Evolutionary conservation across 30 jellyfish, hydroid and myxozoan species (phyloP), one percentile per base, ranked within the genome.

Genomic region (Cassiopea xamachana): DNA sequence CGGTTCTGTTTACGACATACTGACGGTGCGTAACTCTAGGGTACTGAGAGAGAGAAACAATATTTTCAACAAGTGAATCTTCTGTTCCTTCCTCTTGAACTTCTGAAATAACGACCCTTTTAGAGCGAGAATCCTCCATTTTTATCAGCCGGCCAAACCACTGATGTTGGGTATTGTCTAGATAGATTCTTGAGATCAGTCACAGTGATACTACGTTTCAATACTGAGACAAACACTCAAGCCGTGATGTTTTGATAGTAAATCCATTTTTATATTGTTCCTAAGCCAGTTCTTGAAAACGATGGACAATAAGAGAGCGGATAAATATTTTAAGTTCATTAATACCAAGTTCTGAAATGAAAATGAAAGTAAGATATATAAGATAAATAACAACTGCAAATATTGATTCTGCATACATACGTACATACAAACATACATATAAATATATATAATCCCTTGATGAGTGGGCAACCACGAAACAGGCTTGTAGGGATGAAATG

Each of bases 1-100:
- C 97, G 1, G 85, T 64, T 59, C 82, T 77, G 88, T 90, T 90
- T 8, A 90, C 83, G 46, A 90, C 97, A 77, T 90, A 90, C 75
- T 83, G 93, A 17, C 97, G 93, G 39, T 90, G 90, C 3, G 97
- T 90, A 1, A 83, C 86, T 77, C 97, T 62, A 19, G 97, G 97
- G 55, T 55, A 90, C 15, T 90, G 93, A 19, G 81, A 50, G 2
- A 90, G 92, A 12, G 90, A 75, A 27, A 71, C 88, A 51, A 83
- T 46, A 48, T 90, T 75, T 81, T 75, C 92, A 19, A 90, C 64
- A 2, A 90, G 76, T 73, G 93, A 74, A 47, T 48, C 72, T 62
- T 59, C 82, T 0, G 93, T 59, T n/a, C n/a, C 46, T 2, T 84
- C 92, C 12, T 75, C 93, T 6, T 86, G 87, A 13, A 61, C 73